Evolutionary conservation across 1,140 invertebrate genomes (phyloP), one percentile per base, ranked within the genome.

Genomic region (Sarcophaga peregrina): DNA sequence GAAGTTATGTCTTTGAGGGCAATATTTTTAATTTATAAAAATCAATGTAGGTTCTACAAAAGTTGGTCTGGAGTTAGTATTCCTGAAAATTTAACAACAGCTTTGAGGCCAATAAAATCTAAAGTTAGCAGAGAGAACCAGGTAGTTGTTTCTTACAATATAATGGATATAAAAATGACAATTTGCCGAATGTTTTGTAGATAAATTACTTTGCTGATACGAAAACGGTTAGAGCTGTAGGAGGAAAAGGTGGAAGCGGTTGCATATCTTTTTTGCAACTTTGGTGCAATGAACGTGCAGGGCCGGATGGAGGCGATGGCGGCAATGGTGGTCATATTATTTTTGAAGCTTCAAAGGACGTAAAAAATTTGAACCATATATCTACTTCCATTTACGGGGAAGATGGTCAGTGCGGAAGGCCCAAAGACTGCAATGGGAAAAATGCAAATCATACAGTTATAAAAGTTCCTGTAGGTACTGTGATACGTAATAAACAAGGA

Each of bases 251-350:
- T 8, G 98, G 98, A 3, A 93, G 99, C 92, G 98, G 98, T 0
- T 93, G 93, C 84, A 94, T 98, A 83, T 96, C 96, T 0, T 98
- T 99, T 89, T 87, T 97, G 4, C 93, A 88, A 81, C 87, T 95
- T 10, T 97, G 93, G 91, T 91, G 91, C 17, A 97, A 98, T 87
- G 96, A 97, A 84, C 92, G 92, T 83, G 98, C 96, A 0, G 98
- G 98, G 8, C 98, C 98, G 0, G 96, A 98, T 91, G 98, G 98
- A 6, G 98, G 98, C 0, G 96, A 99, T 91, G 98, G 98, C 11
- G 98, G 98, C 1, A 94, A 98, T 89, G 98, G 98, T n/a, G 98
- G 96, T 0, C 98, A 99, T 92, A 95, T 99, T 3, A 94, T 99
- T 76, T 97, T 99, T 86, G 91, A 95, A 92, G 95, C 95, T 17